These are phyloP conservation scores for Moxostoma hubbsi DNA, from an alignment of 2,797 vertebrate genomes.

Conservation along the genomic window DNA sequence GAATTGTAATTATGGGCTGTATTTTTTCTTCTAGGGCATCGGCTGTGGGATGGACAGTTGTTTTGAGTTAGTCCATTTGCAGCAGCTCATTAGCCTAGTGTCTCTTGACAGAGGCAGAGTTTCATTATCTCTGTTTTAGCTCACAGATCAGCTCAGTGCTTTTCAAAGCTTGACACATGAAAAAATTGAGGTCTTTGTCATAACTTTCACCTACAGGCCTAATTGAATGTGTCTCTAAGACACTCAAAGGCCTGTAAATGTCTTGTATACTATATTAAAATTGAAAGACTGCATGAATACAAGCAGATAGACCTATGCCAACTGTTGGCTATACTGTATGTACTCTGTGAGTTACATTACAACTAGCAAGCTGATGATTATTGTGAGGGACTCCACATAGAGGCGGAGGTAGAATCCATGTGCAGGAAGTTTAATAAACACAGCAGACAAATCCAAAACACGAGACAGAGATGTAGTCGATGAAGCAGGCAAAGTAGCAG, in stretches of 20 bases:
- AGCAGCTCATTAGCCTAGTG: conserved; percentile 51
- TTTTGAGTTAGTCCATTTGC: conserved; percentile 33
- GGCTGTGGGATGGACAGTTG: conserved; percentile 39
- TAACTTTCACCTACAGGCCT: conserved; percentile 35
- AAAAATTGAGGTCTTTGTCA: conserved; percentile 34
- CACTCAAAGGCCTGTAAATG: conserved; percentile 37
- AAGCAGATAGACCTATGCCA: neutral
- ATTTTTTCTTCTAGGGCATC: conserved; percentile 14
- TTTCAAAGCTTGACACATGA: conserved; percentile 55
- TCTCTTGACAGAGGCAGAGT: conserved; percentile 33
- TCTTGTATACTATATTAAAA: conserved; percentile 24
- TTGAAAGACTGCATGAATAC: neutral
- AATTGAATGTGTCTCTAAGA: conserved; percentile 42
- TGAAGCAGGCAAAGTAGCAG: too few relatives aligned
- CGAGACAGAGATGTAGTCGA: too few relatives aligned
- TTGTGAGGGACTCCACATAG: too few relatives aligned
- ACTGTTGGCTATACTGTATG: neutral
- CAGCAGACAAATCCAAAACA: too few relatives aligned
- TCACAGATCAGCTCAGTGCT: conserved; percentile 39
- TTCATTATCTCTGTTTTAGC: conserved; percentile 44
- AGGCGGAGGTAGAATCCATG: too few relatives aligned
- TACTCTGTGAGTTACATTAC: too few relatives aligned
- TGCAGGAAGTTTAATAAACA: too few relatives aligned
- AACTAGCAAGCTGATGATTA: too few relatives aligned
- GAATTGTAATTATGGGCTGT: conserved; percentile 36